phyloP scores from a whole-genome alignment of 1,140 invertebrate species.

The Thaumatotibia leucotreta region DNA sequence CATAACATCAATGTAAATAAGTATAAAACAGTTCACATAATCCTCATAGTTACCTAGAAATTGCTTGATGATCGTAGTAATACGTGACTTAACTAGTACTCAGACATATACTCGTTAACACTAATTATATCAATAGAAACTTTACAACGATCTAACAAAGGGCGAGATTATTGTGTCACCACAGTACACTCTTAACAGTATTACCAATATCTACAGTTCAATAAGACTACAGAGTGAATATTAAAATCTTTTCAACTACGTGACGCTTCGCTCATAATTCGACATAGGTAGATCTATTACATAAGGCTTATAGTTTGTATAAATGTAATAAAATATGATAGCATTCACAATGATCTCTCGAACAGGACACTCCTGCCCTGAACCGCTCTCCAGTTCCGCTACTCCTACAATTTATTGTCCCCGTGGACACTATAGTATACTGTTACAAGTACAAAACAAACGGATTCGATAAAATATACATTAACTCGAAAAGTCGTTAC shows the following conservation, averaged over 20 bases:
- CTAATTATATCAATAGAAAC: conserved; percentile 27
- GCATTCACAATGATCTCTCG: conserved; percentile 64
- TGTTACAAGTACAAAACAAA: conserved; percentile 45
- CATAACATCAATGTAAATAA: conserved; percentile 41
- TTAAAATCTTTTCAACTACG: conserved; percentile 41
- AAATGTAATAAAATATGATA: conserved; percentile 71
- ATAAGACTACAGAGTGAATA: conserved; percentile 40
- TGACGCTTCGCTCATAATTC: conserved; percentile 37
- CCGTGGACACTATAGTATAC: conserved; percentile 48
- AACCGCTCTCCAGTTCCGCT: conserved; percentile 1
- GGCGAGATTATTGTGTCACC: conserved; percentile 28
- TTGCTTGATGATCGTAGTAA: not conserved
- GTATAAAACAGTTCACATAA: conserved; percentile 27
- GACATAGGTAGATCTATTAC: conserved; percentile 38
- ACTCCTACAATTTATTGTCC: conserved; percentile 48
- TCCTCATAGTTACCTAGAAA: not conserved
- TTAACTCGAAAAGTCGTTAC: conserved; percentile 43
- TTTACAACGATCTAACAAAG: conserved; percentile 40
- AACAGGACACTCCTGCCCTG: conserved; percentile 27
- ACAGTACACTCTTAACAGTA: conserved; percentile 12
- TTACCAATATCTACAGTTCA: conserved; percentile 37
- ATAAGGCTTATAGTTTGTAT: conserved; percentile 55
- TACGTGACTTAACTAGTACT: conserved; percentile 7
- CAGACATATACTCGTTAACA: conserved; percentile 14
- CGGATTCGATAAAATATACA: conserved; percentile 31